Conservation (phyloP, 2,113 vertebrate species). For the Hylia prasina region DNA sequence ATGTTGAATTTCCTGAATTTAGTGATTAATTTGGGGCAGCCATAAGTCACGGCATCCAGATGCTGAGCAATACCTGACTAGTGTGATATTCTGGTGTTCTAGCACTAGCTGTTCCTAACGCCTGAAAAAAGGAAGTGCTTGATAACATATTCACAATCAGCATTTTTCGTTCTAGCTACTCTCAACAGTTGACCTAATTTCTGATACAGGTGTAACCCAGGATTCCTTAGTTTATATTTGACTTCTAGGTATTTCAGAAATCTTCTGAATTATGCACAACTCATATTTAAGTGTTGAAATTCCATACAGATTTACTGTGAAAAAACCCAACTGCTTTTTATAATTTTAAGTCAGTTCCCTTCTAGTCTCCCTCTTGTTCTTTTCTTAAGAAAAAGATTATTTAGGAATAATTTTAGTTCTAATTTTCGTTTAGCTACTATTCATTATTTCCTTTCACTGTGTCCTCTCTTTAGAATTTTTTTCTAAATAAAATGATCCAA, state of each 20-base stretch:
- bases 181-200: not conserved
- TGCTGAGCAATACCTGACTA: not conserved
- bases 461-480: not conserved
- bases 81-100: not conserved
- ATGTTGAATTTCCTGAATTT: not conserved
- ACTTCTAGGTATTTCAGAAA: not conserved
- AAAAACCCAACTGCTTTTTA: not conserved
- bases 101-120: not conserved
- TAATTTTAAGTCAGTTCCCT: not conserved
- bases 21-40: not conserved
- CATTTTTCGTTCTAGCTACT: not conserved
- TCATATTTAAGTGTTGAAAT: not conserved
- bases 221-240: not conserved
- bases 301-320: not conserved
- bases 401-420: not conserved
- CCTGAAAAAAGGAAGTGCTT: not conserved
- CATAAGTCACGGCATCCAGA: not conserved
- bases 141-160: not conserved
- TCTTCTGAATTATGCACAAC: not conserved
- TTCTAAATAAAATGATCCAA: not conserved
- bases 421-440: not conserved
- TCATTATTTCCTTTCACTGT: not conserved
- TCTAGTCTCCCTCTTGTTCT: not conserved
- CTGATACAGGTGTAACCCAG: not conserved
- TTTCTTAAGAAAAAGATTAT: not conserved